These are phyloP conservation scores for Drosophila willistoni DNA, from an alignment of 1,140 invertebrate genomes.

Conservation along the genomic window DNA sequence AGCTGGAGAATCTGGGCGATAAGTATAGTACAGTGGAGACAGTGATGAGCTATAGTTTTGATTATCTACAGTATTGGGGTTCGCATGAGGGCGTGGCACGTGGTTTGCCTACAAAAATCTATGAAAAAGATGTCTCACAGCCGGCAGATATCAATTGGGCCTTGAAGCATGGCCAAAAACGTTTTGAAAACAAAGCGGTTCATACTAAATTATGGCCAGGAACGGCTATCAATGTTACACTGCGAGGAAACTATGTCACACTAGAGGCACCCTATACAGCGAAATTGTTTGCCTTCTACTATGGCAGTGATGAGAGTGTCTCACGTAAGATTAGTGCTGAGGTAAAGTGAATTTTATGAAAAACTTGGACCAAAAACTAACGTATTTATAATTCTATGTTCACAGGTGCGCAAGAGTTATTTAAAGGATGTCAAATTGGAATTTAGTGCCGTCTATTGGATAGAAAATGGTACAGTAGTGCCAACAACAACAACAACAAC, in stretches of 20 bases:
- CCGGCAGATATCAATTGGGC: slow-evolving; percentile 88
- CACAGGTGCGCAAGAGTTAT: slow-evolving; percentile 85
- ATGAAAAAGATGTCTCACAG: slow-evolving; percentile 85
- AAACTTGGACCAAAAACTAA: not conserved
- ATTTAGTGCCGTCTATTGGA: slow-evolving; percentile 89
- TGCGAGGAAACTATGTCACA: slow-evolving; percentile 88
- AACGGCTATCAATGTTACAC: slow-evolving; percentile 90
- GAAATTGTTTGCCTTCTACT: slow-evolving; percentile 88
- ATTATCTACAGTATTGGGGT: slow-evolving; percentile 89
- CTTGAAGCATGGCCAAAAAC: slow-evolving; percentile 85
- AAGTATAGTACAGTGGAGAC: slow-evolving; percentile 85
- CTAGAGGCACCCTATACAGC: slow-evolving; percentile 89
- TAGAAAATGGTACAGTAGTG: slow-evolving; percentile 89
- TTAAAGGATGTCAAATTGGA: slow-evolving; percentile 87
- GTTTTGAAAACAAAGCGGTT: slow-evolving; percentile 84
- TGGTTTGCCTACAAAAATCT: slow-evolving; percentile 88
- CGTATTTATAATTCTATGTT: not conserved
- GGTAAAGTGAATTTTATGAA: slow-evolving; percentile 36
- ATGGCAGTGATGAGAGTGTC: slow-evolving; percentile 84
- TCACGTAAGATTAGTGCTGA: slow-evolving; percentile 73
- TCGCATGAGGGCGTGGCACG: slow-evolving; percentile 90
- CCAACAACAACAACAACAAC: slow-evolving; percentile 90
- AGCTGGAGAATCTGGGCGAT: slow-evolving; percentile 86
- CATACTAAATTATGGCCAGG: slow-evolving; percentile 85
- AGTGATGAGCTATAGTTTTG: slow-evolving; percentile 88